Evolutionary conservation across 2,797 vertebrate species (phyloP).

Genomic region (Semaprochilodus insignis): DNA sequence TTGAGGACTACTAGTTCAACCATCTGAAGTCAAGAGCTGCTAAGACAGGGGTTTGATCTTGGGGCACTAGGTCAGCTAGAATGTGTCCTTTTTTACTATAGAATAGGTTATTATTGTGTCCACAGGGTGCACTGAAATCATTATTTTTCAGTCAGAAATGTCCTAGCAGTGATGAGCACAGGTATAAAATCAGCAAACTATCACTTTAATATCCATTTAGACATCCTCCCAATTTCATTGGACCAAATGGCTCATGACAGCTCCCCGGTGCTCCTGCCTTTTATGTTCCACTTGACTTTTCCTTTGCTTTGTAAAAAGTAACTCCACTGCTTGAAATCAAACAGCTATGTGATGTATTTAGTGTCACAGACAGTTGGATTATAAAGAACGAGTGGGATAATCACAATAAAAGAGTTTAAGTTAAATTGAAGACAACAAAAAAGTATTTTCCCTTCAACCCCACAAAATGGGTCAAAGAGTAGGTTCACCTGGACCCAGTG

Average conservation of each 20-base stretch:
- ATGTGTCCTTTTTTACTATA: background rate
- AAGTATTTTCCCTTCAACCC: background rate
- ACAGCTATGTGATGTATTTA: no score
- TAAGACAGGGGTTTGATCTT: no score
- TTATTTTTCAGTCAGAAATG: background rate
- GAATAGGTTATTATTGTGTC: background rate
- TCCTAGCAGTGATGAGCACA: background rate
- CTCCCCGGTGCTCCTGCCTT: background rate
- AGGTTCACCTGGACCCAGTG: background rate
- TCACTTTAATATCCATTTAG: background rate
- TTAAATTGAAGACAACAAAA: background rate
- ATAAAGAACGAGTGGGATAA: background rate
- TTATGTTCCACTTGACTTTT: background rate
- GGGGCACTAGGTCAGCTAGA: no score
- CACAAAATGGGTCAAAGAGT: background rate
- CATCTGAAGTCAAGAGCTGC: background rate
- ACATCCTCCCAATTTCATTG: background rate
- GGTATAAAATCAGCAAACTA: no score
- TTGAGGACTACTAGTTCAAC: background rate
- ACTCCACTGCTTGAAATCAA: no score
- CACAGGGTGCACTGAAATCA: background rate
- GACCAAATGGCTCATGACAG: background rate
- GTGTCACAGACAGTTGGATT: no score
- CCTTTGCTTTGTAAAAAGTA: background rate
- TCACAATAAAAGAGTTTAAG: background rate